Evolutionary conservation across 2,888 invertebrate genomes (phyloP), one percentile per base, ranked within the genome.

Genomic region (Homarus gammarus): DNA sequence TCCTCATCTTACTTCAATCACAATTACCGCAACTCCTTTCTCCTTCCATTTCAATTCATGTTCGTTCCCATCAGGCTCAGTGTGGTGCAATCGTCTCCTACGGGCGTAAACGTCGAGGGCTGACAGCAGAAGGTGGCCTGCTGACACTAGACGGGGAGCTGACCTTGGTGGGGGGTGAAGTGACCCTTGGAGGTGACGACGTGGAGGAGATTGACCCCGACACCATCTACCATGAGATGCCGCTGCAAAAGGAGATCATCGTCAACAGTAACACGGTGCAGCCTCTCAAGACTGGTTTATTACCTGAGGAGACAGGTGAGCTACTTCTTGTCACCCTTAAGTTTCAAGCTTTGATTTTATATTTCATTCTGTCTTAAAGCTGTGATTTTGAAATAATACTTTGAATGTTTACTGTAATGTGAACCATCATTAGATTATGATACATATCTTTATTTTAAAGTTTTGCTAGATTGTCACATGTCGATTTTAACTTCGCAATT

Each of bases 171-270:
- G 70, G 86, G 12, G 85, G 84, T 10, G 72, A 83, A n/a, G 27
- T 82, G 22, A 90, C 84, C 31, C 79, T 81, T 38, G 84, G 38
- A 18, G 72, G 70, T n/a, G 64, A 40, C 0, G 78, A 56, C 10
- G 61, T 12, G 1, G 73, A 70, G 12, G 70, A 82, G 5, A 38
- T 86, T 3, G 91, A 91, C 75, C 64, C 27, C 8, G 90, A 91
- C 56, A 33, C 85, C 10, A 83, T 91, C 40, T 91, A 90, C 82
- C 92, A 92, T 75, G 92, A 91, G 70, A 91, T 89, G 89, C 92
- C 87, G 15, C 61, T 90, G 33, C 92, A 92, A 78, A 92, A 90
- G 77, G 92, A 92, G 68, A 92, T 92, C 15, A 79, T 92, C 36
- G 92, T 92, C 15, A 89, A 87, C 56, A 92, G 84, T 56, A 89